Evolutionary conservation across 2,797 vertebrate species (phyloP).

Genomic region (Brachyalestes nurse): DNA sequence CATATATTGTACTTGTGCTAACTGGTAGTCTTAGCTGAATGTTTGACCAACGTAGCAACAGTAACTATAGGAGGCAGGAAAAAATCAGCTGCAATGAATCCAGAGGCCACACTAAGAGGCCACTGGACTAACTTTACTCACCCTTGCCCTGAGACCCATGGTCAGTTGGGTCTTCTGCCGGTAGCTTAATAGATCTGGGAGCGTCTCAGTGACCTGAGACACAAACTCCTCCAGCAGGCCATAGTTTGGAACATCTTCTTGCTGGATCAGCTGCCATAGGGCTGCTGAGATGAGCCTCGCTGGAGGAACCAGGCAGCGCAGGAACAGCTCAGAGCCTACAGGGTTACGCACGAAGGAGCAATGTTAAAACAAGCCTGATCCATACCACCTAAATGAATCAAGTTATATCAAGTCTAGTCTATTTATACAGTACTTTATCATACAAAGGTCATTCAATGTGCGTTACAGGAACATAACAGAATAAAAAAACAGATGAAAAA

Average conservation of each 20-base stretch:
- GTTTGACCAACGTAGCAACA: no score
- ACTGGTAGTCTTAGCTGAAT: no score
- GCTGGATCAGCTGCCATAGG: slow-evolving; percentile 78
- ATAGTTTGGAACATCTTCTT: slow-evolving; percentile 72
- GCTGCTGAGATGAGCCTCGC: slow-evolving; percentile 78
- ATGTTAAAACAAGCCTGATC: neutral
- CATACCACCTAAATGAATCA: no score
- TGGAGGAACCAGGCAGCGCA: slow-evolving; percentile 70
- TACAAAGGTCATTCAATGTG: no score
- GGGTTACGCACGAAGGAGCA: neutral
- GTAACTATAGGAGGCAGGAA: neutral
- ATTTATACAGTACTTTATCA: no score
- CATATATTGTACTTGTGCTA: no score
- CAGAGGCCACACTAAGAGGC: neutral
- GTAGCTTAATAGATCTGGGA: slow-evolving; percentile 77
- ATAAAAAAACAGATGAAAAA: neutral
- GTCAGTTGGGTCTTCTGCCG: slow-evolving; percentile 79
- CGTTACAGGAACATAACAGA: no score
- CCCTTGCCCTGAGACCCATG: slow-evolving; percentile 79
- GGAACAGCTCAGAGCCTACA: slow-evolving; percentile 9
- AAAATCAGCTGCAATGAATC: neutral
- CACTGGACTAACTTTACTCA: slow-evolving; percentile 54
- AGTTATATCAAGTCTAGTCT: no score
- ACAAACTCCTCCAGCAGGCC: slow-evolving; percentile 79
- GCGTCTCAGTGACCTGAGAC: slow-evolving; percentile 68